A percentile compares a stretch with the other conserved stretches of the same genome.
These are phyloP conservation scores for Psittacula echo DNA, from an alignment of 2,797 vertebrate species.

Conservation along the genomic window DNA sequence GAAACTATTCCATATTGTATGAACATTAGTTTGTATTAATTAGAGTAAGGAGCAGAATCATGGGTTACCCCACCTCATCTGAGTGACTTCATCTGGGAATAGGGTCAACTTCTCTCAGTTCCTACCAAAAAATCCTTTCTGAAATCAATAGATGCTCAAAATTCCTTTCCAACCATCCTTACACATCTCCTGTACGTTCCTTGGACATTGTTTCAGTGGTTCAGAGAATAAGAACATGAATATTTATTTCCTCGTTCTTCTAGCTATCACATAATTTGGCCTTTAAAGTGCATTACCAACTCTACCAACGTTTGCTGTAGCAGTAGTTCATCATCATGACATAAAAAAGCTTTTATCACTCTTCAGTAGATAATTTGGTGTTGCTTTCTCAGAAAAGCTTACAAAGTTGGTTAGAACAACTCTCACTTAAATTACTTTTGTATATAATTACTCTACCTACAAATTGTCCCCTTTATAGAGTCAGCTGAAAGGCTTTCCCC, in stretches of 20 bases:
- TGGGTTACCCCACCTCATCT: neutral
- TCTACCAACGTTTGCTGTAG: neutral
- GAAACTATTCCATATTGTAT: neutral
- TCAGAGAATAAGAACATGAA: neutral
- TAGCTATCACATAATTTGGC: neutral
- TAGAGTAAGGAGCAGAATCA: neutral
- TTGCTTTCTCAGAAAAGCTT: neutral
- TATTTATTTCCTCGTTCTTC: neutral
- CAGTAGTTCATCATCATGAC: neutral
- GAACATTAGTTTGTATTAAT: neutral
- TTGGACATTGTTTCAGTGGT: neutral
- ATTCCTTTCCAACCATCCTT: neutral
- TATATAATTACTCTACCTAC: neutral
- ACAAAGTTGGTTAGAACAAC: neutral
- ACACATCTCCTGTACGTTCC: accelerated
- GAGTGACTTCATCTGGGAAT: accelerated
- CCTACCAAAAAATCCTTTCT: neutral
- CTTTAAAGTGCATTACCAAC: neutral
- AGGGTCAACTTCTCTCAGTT: neutral
- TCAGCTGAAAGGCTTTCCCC: neutral
- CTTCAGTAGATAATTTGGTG: neutral
- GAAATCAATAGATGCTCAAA: neutral
- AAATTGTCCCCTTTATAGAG: neutral
- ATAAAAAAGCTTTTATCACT: neutral
- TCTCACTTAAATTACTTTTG: neutral